Base-by-base conservation (phyloP, 2,797 vertebrate genomes). In the Huso huso region DNA sequence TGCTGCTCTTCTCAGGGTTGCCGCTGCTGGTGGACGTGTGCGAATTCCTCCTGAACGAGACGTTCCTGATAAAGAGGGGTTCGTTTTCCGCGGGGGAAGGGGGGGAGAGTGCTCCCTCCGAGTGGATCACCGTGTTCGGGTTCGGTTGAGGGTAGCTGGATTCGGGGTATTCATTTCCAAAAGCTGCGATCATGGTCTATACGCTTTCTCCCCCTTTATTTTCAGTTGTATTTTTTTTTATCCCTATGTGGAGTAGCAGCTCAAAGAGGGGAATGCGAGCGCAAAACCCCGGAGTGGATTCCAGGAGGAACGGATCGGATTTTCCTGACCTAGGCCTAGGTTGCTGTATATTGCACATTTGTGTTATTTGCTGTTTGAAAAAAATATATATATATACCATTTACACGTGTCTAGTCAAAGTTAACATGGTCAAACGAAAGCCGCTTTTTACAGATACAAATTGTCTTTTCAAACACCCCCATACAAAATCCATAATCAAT, bases 151-250 rank as follows among this genome's bases (percentile, higher is more conserved):
- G 80, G 81, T 73, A 81, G 66, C 85, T 78, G 69, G 89, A 81
- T 78, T 86, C 84, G 71, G 81, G 78, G 76, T 86, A 83, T 76
- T 86, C 86, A 78, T 75, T 75, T 57, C 78, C 77, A 72, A 81
- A 79, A 76, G 84, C 88, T 63, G 88, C 82, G 85, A 84, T 88
- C 93, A 94, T 95, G 88, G 90, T 91, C 90, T 79, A 80, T 65
- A 62, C 65, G 74, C 80, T 67, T 70, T 74, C 76, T 70, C 84
- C 76, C 79, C 75, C 73, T 66, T 66, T 68, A 69, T 71, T 65
- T 71, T 53, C 15, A 18, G 15, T 18, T 18, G 15, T 18, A 18
- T 18, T 18, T 18, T 18, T 18, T 57, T 67, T 64, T 71, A 51
- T 70, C 65, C 57, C 59, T 70, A 67, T 69, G 55, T 70, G 71